Conservation (phyloP, 2,888 invertebrate genomes). For the Parnassius glacialis region DNA sequence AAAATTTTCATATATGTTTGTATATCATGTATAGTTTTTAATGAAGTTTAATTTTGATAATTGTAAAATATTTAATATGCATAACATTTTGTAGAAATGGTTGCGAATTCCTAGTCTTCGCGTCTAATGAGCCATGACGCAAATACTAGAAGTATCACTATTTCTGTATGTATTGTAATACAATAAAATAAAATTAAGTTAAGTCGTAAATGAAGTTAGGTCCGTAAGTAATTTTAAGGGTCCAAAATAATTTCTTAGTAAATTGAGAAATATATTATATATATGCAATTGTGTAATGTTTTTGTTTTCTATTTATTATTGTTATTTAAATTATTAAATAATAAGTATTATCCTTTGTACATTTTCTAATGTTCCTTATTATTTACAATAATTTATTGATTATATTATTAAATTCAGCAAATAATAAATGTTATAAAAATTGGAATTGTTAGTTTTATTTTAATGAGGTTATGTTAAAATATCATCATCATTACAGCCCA, state of each 20-base stretch:
- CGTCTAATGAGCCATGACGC: constrained; percentile 29
- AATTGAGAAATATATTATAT: neutral
- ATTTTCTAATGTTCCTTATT: too few relatives aligned
- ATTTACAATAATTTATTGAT: too few relatives aligned
- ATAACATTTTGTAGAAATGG: neutral
- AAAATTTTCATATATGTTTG: too few relatives aligned
- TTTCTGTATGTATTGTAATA: constrained; percentile 4
- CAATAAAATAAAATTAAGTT: too few relatives aligned
- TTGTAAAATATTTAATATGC: neutral
- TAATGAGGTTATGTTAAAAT: too few relatives aligned
- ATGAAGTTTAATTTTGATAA: neutral
- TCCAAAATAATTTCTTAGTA: constrained; percentile 15
- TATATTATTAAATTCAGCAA: too few relatives aligned
- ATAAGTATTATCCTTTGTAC: neutral
- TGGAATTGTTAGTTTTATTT: too few relatives aligned
- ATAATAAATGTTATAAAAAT: too few relatives aligned
- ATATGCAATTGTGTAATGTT: neutral
- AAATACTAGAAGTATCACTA: constrained; percentile 20
- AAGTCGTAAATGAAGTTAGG: neutral
- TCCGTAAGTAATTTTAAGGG: constrained; percentile 15
- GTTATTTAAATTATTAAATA: neutral
- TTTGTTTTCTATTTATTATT: too few relatives aligned
- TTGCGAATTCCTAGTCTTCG: constrained; percentile 21
- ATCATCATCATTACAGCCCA: too few relatives aligned
- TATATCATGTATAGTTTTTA: neutral